Percentiles rank a stretch among this genome's conserved stretches.
These are phyloP conservation scores for honey bee (Apis mellifera) DNA, from an alignment of 1,140 invertebrate species.

Conservation along the genomic window Amel_HAv3.1 CM009940.2:2054501-2055000, in stretches of 20 bases:
- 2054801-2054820: conserved; percentile 48
- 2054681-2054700: not conserved
- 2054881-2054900: conserved; percentile 48
- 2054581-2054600: conserved; percentile 25
- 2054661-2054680: conserved; percentile 29
- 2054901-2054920: conserved; percentile 60
- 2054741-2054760: conserved; percentile 18
- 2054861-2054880: conserved; percentile 35
- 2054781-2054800: conserved; percentile 23
- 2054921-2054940: conserved; percentile 63
- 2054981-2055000: conserved; percentile 54
- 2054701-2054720: conserved; percentile 42
- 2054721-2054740: not conserved
- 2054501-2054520: too few relatives aligned
- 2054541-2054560: not conserved
- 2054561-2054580: not conserved
- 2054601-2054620: too few relatives aligned
- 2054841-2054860: conserved; percentile 48
- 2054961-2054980: conserved; percentile 43
- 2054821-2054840: conserved; percentile 15
- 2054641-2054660: conserved; percentile 12
- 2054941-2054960: conserved; percentile 65
- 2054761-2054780: conserved; percentile 46
- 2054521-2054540: too few relatives aligned
- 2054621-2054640: not conserved